Evolutionary conservation across 92 coral and sea anemone genomes (phyloP).

Genomic region (Actinernus sp.): DNA sequence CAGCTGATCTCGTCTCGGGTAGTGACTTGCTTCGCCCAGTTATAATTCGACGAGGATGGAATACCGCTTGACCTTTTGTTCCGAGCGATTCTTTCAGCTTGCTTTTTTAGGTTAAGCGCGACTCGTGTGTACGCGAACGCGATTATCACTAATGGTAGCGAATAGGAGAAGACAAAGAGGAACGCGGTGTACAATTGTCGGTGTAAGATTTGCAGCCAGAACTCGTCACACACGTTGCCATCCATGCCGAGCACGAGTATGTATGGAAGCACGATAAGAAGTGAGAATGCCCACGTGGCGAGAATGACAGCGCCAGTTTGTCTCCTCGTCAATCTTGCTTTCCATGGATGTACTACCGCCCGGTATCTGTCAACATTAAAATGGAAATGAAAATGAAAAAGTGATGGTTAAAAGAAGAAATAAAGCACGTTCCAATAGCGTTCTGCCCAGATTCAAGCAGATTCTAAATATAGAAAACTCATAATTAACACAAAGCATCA

Average conservation of each 20-base stretch:
- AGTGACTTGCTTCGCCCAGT: constrained; percentile 30
- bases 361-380: constrained; percentile 57
- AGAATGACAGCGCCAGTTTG: constrained; percentile 68
- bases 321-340: constrained; percentile 60
- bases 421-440: too few relatives aligned
- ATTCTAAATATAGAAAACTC: too few relatives aligned
- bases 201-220: constrained; percentile 64
- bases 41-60: constrained; percentile 30
- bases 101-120: constrained; percentile 76
- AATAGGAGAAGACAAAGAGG: constrained; percentile 75
- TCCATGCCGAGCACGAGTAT: constrained; percentile 59
- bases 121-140: constrained; percentile 81
- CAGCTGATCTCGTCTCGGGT: constrained; percentile 35
- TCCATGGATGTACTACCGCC: constrained; percentile 86
- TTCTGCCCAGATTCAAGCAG: too few relatives aligned
- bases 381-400: neutral
- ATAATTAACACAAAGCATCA: too few relatives aligned
- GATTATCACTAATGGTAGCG: constrained; percentile 72
- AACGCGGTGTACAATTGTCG: constrained; percentile 77
- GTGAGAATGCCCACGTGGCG: constrained; percentile 74
- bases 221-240: constrained; percentile 47
- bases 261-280: constrained; percentile 77
- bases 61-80: constrained; percentile 64
- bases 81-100: constrained; percentile 67
- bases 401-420: too few relatives aligned